Percentiles rank a stretch among this genome's conserved stretches.
phyloP scores from a whole-genome alignment of 2,797 vertebrate species.

The Buphagus erythrorhynchus region DNA sequence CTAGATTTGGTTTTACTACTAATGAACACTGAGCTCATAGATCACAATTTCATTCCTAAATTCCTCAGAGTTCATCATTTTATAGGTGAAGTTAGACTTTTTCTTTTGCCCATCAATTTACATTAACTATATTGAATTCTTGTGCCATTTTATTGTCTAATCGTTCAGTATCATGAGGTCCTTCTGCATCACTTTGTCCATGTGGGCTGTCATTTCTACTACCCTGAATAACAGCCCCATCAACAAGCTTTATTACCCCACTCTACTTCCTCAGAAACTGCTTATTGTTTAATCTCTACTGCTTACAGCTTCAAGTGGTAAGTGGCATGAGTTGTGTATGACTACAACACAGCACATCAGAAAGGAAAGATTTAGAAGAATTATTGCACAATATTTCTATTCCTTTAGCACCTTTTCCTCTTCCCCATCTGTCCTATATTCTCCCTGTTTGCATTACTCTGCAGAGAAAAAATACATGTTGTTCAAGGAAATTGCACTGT shows the following conservation, averaged over 20 bases:
- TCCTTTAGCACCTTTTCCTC: slow-evolving; percentile 35
- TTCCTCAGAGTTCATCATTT: neutral
- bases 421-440: neutral
- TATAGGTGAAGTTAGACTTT: neutral
- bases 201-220: slow-evolving; percentile 21
- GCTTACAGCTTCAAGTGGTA: slow-evolving; percentile 5
- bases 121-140: neutral
- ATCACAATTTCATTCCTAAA: neutral
- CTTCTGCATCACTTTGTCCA: neutral
- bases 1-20: neutral
- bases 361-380: slow-evolving; percentile 21
- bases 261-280: neutral
- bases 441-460: neutral
- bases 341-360: neutral
- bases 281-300: slow-evolving; percentile 45
- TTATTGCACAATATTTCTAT: slow-evolving; percentile 32
- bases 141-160: neutral
- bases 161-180: neutral
- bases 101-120: neutral
- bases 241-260: slow-evolving; percentile 1
- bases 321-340: neutral
- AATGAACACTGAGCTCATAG: neutral
- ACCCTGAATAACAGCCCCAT: slow-evolving; percentile 26
- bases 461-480: neutral
- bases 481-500: neutral